phyloP scores from a whole-genome alignment of 2,797 vertebrate species.

The Micromesistius poutassou region DNA sequence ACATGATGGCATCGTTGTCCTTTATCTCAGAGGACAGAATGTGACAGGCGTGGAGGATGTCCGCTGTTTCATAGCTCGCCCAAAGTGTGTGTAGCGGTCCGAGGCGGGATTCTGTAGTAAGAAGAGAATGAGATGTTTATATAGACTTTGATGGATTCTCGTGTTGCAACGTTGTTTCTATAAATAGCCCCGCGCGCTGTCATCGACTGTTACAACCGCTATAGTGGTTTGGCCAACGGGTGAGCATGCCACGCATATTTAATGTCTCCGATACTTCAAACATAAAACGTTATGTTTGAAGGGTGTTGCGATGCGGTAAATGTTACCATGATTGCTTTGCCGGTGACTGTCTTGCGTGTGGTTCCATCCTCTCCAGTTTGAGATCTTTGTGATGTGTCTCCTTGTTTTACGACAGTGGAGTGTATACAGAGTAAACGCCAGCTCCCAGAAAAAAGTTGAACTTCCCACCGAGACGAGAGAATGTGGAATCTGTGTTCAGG shows the following conservation, averaged over 20 bases:
- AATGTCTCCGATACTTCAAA: background rate
- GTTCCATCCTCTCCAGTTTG: background rate
- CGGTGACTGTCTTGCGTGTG: background rate
- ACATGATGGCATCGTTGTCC: background rate
- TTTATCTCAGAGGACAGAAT: background rate
- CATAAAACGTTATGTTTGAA: no score
- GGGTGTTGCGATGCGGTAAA: no score
- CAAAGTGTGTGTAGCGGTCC: background rate
- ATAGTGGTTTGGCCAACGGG: background rate
- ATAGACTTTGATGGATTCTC: slow-evolving; percentile 49
- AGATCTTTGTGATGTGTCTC: background rate
- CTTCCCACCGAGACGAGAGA: background rate
- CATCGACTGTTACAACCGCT: slow-evolving; percentile 26
- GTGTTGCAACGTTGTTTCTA: slow-evolving; percentile 56
- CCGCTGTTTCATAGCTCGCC: background rate
- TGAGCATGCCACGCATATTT: background rate
- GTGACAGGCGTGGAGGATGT: background rate
- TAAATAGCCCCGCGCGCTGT: slow-evolving; percentile 48
- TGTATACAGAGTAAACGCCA: background rate
- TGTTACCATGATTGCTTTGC: background rate
- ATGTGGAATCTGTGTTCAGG: background rate
- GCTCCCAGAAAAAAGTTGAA: background rate
- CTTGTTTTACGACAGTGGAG: background rate
- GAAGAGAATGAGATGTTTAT: background rate
- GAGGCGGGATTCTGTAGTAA: background rate